These are phyloP conservation scores for Liodrosophila aerea DNA, from an alignment of 2,888 invertebrate genomes.

Conservation along the genomic window DNA sequence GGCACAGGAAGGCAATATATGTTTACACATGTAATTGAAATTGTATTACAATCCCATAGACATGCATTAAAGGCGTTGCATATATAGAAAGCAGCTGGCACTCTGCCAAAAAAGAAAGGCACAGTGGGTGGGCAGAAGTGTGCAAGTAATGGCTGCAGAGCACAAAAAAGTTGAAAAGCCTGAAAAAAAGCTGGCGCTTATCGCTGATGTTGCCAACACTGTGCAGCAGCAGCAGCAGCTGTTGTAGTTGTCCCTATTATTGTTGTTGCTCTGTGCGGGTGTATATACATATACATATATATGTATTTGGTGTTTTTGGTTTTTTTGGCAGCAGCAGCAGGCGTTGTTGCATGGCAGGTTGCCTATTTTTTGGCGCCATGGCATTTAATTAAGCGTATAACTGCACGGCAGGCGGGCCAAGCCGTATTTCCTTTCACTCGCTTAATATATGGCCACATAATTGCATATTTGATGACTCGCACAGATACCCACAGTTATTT, in stretches of 20 bases:
- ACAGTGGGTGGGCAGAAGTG: too few species aligned
- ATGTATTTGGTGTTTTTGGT: constrained; percentile 6
- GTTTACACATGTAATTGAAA: constrained; percentile 75
- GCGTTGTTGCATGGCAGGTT: constrained; percentile 59
- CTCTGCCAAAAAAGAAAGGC: constrained; percentile 33
- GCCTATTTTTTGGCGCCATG: constrained; percentile 56
- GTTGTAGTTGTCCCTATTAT: constrained; percentile 6
- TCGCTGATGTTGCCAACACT: constrained; percentile 67
- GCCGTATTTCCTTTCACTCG: constrained; percentile 3
- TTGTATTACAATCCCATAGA: constrained; percentile 70
- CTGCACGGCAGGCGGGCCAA: constrained; percentile 47
- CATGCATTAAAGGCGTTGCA: constrained; percentile 35
- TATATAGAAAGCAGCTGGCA: constrained; percentile 36
- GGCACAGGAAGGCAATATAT: constrained; percentile 62
- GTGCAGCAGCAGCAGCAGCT: constrained; percentile 33
- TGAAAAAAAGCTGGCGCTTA: constrained; percentile 41
- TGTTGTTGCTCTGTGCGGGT: constrained; percentile 6
- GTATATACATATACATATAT: not conserved
- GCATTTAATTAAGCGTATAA: constrained; percentile 74
- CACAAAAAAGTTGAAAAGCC: too few species aligned
- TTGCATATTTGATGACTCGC: constrained; percentile 50
- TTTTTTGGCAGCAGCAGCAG: constrained; percentile 29
- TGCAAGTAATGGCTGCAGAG: too few species aligned
- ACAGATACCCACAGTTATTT: constrained; percentile 16
- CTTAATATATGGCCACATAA: constrained; percentile 32